Evolutionary conservation across 2,888 invertebrate genomes (phyloP), one percentile per base, ranked within the genome.

Genomic region (Lasius fuliginosus): DNA sequence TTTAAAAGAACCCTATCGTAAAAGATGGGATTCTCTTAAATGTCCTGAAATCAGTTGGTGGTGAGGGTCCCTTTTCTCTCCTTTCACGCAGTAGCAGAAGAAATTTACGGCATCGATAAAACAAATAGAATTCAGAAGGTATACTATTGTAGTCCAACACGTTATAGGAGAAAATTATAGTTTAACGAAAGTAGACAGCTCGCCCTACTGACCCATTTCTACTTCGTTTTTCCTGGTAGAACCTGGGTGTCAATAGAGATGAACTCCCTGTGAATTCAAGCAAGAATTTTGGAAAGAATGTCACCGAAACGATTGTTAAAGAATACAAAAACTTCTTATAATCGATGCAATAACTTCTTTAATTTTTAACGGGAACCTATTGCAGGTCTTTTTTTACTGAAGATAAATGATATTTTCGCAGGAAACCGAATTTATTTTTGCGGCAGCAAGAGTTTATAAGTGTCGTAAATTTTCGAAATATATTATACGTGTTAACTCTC

Each of bases 191-290:
- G 77, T n/a, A 60, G 58, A 58, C 42, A 71, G 53, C 46, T 27
- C 56, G 84, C 30, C 67, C 86, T 40, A 81, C 62, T 83, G 86
- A 87, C 90, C 86, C 76, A 89, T 62, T 87, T 90, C 74, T 86
- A 27, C 74, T 53, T 30, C 0, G 4, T 15, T 62, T 49, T 68
- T 73, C 49, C n/a, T 62, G 30, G 11, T 4, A 15, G 18, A 33
- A 64, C 23, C n/a, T 30, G 18, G 58, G 81, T 46, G 15, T 85
- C 85, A 36, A 75, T 62, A 58, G 60, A 53, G 42, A 27, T 36
- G 9, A 56, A 42, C 42, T 40, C 82, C 76, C 64, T 33, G 62
- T 6, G 36, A 56, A 64, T 12, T 77, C 53, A 56, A 60, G 36
- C 23, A 30, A 64, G 18, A 15, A 49, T 18, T 27, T 53, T n/a